phyloP scores from a whole-genome alignment of 2,888 invertebrate genomes.

The Ophioninae sp. region DNA sequence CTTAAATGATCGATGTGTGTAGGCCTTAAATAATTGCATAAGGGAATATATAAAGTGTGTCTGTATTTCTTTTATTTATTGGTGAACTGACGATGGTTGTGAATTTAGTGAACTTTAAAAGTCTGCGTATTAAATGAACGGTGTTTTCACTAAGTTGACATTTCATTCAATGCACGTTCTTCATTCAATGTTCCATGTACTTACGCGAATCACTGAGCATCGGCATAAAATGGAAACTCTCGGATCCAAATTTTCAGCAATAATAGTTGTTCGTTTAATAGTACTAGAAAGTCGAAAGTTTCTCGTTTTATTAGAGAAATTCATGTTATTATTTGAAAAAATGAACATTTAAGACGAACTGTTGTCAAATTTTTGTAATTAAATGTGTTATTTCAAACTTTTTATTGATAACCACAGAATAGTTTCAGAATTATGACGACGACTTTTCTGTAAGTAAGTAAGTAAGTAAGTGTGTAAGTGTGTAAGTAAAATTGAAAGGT shows the following conservation, averaged over 20 bases:
- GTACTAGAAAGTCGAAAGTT: constrained; percentile 28
- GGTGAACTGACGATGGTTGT: background rate
- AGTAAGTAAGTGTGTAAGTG: too few relatives aligned
- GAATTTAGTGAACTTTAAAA: background rate
- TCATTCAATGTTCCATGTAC: background rate
- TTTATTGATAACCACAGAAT: too few relatives aligned
- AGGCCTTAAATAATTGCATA: background rate
- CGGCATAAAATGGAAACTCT: background rate
- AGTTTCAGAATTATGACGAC: too few relatives aligned
- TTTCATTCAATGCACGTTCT: background rate
- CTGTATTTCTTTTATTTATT: background rate
- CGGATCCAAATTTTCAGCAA: constrained; percentile 9
- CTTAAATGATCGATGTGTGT: background rate
- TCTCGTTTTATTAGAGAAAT: constrained; percentile 12
- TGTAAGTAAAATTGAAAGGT: too few relatives aligned
- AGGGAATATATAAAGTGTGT: background rate
- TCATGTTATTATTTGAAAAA: constrained; percentile 24
- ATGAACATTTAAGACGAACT: background rate
- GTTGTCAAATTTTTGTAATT: too few relatives aligned
- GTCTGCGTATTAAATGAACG: background rate
- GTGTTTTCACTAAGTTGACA: background rate
- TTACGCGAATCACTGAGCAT: background rate
- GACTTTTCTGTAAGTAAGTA: too few relatives aligned
- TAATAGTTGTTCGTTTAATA: background rate
- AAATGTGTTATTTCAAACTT: too few relatives aligned